Base-by-base conservation (phyloP, 2,797 vertebrate species). In the Buceros bicornis region DNA sequence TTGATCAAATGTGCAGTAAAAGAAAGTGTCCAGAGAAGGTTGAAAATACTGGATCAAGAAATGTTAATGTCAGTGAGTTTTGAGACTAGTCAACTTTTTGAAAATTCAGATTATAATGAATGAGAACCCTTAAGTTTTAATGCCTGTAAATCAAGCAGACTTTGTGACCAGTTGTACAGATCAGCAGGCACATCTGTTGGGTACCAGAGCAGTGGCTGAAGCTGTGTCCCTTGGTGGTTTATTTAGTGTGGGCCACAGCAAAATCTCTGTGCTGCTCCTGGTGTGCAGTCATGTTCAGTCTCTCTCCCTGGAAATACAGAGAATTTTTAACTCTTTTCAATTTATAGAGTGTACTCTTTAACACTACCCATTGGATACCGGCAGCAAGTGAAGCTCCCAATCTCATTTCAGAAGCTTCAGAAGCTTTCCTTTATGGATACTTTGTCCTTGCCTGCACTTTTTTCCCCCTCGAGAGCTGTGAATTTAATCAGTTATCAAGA, bases 141-240 rank as follows among this genome's bases (percentile, higher is more conserved):
- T 31, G 74, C 8, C 4, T 0, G 0, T 48, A 47, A 82, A 12
- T 73, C 24, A 70, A 67, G 26, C 42, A 53, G 66, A 33, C 16
- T 40, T 47, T 0, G 0, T 79, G 35, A 33, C 53, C 47, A 73
- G 2, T 48, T 0, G 0, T 54, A 60, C 3, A 66, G 40, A 94
- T 29, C 9, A 82, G 16, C 51, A 56, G 35, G 42, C 1, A 2
- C 17, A n/a, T 82, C 29, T 37, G 7, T 20, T 83, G 31, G 31
- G 22, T 90, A 26, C 11, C 31, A 64, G 20, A 81, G 28, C 10
- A 1, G 26, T 45, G 53, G 21, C 25, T 87, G 71, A 82, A 79
- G 58, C 60, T 0, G 0, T 31, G 8, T 33, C 2, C 64, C 60
- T 50, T 62, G 24, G 5, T 71, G 3, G 2, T 29, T 65, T 69